These are phyloP conservation scores for Drosophila bocki DNA, from an alignment of 1,140 invertebrate genomes.

Conservation along the genomic window DNA sequence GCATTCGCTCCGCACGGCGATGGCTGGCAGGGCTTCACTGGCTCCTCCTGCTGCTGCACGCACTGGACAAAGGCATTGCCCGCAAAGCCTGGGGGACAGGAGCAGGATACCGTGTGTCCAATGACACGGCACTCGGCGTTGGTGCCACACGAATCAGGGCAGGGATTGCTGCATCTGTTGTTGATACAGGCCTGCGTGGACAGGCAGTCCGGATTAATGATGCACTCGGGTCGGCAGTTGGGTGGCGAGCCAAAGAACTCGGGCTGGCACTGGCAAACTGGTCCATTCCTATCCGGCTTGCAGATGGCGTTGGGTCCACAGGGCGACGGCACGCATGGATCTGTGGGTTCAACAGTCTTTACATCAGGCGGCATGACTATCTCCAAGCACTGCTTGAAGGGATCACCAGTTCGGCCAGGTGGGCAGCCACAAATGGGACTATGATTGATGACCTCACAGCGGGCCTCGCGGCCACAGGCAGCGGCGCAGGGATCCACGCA, in stretches of 20 bases:
- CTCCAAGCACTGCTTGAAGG: conserved; percentile 91
- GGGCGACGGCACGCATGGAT: conserved; percentile 89
- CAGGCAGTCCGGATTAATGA: conserved; percentile 90
- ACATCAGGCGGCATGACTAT: conserved; percentile 84
- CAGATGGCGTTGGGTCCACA: conserved; percentile 90
- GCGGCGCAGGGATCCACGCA: conserved; percentile 94
- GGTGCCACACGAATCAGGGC: conserved; percentile 90
- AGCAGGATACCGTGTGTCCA: conserved; percentile 91
- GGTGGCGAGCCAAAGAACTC: conserved; percentile 91
- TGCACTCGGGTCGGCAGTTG: conserved; percentile 91
- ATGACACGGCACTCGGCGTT: conserved; percentile 91
- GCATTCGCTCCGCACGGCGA: conserved; percentile 90
- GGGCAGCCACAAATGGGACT: conserved; percentile 93
- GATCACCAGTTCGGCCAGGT: conserved; percentile 92
- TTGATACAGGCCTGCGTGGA: conserved; percentile 90
- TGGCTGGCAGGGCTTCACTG: conserved; percentile 87
- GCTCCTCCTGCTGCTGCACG: conserved; percentile 86
- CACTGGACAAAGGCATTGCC: conserved; percentile 91
- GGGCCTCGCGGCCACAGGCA: conserved; percentile 92
- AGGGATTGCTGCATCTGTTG: conserved; percentile 89
- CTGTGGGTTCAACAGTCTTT: conserved; percentile 47
- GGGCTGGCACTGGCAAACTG: conserved; percentile 88
- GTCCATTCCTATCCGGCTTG: conserved; percentile 87
- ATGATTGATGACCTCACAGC: conserved; percentile 94
- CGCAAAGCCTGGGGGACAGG: conserved; percentile 89